Conservation (phyloP, 2,888 invertebrate species). For the Strigamia maritima region DNA sequence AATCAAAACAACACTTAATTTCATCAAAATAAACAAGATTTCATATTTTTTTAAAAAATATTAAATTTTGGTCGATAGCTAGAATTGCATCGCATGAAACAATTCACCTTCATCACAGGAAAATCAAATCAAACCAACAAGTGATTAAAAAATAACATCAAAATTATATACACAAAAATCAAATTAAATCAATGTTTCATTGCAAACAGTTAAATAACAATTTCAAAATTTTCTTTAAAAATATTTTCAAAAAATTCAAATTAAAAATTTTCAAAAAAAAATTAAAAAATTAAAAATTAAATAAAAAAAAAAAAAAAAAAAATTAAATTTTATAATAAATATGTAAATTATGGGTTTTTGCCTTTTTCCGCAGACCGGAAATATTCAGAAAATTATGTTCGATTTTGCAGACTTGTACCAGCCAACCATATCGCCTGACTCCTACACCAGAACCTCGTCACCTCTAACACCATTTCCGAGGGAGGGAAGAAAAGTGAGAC, state of each 20-base stretch:
- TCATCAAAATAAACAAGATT: neutral
- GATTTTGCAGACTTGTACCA: neutral
- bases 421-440: conserved; percentile 30
- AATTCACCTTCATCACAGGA: neutral
- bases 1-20: neutral
- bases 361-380: neutral
- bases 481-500: neutral
- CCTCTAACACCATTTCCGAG: neutral
- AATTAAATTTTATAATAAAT: neutral
- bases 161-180: neutral
- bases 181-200: too few species aligned
- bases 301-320: neutral
- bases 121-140: neutral
- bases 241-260: neutral
- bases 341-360: neutral
- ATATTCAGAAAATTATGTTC: too few species aligned
- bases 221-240: neutral
- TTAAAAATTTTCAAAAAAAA: neutral
- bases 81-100: neutral
- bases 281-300: neutral
- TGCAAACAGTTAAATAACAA: neutral
- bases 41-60: neutral
- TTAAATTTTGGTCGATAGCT: neutral
- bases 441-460: conserved; percentile 22
- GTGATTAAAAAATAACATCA: neutral